phyloP scores from a whole-genome alignment of 2,888 invertebrate genomes.

The Ectropis crepuscularia region DNA sequence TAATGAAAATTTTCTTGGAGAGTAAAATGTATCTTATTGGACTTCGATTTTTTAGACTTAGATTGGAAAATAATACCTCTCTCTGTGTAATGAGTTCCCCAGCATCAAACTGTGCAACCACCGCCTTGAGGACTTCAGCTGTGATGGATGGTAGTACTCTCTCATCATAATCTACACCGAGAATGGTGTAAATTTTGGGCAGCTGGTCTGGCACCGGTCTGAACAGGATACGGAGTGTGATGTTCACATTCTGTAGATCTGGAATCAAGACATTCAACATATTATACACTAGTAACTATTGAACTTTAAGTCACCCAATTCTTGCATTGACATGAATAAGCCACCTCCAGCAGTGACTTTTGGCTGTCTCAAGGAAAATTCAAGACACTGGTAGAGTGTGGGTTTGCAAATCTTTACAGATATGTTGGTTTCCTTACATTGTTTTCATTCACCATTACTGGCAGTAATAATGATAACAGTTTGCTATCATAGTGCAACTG shows the following conservation, averaged over 20 bases:
- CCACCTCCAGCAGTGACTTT: too few relatives aligned
- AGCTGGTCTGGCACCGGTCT: conserved; percentile 96
- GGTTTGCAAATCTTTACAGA: too few relatives aligned
- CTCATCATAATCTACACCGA: conserved; percentile 99
- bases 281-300: not conserved
- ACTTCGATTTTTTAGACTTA: too few relatives aligned
- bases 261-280: conserved; percentile 50
- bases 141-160: conserved; percentile 99
- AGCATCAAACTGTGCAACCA: conserved; percentile 99
- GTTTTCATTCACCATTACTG: too few relatives aligned
- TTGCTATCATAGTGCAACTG: too few relatives aligned
- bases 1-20: too few relatives aligned
- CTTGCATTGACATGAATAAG: not conserved
- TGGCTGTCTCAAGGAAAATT: too few relatives aligned
- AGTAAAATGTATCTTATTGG: too few relatives aligned
- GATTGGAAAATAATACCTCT: conserved; percentile 86
- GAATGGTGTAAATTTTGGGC: conserved; percentile 97
- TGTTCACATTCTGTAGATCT: conserved; percentile 99
- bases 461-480: too few relatives aligned
- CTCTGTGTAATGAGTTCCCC: conserved; percentile 99
- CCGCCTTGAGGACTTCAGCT: conserved; percentile 98
- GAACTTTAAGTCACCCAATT: not conserved
- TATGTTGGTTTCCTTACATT: too few relatives aligned
- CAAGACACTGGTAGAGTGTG: too few relatives aligned
- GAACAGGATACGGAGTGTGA: conserved; percentile 98